Conservation (phyloP, 2,113 vertebrate genomes). For the Ciconia stormi region DNA sequence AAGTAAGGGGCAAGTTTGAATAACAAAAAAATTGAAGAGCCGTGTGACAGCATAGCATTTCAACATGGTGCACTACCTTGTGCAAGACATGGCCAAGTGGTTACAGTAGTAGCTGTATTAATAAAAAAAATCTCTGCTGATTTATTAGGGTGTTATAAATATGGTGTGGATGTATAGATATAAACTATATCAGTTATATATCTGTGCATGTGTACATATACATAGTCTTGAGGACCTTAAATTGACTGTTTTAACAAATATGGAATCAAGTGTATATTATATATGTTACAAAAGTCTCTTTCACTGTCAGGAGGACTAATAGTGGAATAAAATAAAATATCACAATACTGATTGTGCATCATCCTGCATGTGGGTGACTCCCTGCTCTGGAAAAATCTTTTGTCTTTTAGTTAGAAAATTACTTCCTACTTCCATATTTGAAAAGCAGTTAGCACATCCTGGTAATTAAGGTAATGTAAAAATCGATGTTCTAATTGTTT, state of each 20-base stretch:
- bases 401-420: neutral
- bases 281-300: neutral
- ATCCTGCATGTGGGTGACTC: neutral
- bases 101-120: neutral
- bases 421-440: neutral
- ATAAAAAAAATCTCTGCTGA: neutral
- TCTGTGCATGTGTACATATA: neutral
- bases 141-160: neutral
- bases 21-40: neutral
- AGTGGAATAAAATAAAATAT: neutral
- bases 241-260: neutral
- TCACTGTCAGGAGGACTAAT: neutral
- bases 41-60: neutral
- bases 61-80: neutral
- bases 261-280: neutral
- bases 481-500: neutral
- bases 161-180: neutral
- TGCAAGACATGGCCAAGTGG: neutral
- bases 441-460: neutral
- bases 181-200: neutral
- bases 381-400: neutral
- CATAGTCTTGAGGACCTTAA: neutral
- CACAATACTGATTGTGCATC: neutral
- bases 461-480: slow-evolving; percentile 3
- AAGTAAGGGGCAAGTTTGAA: neutral